Evolutionary conservation across 2,888 invertebrate species (phyloP), one percentile per base, ranked within the genome.

Genomic region (Coenonympha glycerion): DNA sequence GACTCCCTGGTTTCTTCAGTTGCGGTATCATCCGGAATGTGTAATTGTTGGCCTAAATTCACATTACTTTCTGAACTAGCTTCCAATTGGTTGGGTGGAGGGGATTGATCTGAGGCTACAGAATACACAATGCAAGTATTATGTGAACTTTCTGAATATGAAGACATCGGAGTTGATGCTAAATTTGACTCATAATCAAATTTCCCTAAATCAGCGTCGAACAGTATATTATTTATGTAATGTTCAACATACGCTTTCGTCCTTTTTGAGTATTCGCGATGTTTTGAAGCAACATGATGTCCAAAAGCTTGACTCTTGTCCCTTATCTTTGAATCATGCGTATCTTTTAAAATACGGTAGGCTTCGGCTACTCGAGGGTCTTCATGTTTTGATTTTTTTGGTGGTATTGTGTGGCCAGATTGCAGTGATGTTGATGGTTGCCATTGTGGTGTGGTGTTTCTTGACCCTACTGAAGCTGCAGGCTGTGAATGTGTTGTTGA

Each of bases 291-390:
- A 22, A 49, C 53, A 48, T 41, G 49, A 47, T 58, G 55, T 58
- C 52, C 58, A 56, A 56, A 58, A 56, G 57, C 55, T 55, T 59
- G 57, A 59, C 55, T 58, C 49, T 53, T 55, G 53, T 53, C 53
- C 42, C 47, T 59, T 48, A 52, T 59, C 48, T 53, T 59, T 53
- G 59, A 56, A 9, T 24, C 24, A 24, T 9, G 9, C 9, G 24
- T 24, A 24, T 24, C 24, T 28, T 59, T 57, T 56, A 57, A 57
- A 57, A 57, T 59, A 57, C 45, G 54, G 55, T 54, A 57, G 52
- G 56, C 59, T 57, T 59, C 52, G 48, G 46, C 47, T 54, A 55
- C 55, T 24, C 55, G 55, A 55, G 50, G 48, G 53, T 55, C 51
- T 50, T 55, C 57, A 55, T 34, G 41, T 52, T 24, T 24, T 24